A percentile compares a stretch with the other conserved stretches of the same genome.
phyloP scores from a whole-genome alignment of 2,888 invertebrate genomes.

The Drosophila yooni region DNA sequence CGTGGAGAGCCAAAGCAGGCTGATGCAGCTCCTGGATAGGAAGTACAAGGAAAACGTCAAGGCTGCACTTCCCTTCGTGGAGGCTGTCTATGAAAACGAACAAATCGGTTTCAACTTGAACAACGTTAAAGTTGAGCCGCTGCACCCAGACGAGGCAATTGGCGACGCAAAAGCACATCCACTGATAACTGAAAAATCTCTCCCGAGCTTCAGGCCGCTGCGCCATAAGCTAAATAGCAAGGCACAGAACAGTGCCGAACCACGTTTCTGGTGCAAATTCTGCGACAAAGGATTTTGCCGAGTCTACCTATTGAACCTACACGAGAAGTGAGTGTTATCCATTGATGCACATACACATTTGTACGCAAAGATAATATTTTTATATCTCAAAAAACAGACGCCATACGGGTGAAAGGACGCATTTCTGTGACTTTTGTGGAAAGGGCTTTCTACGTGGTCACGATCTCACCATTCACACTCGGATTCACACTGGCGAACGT shows the following conservation, averaged over 20 bases:
- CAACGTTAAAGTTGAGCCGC: constrained; percentile 28
- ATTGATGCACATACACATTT: neutral
- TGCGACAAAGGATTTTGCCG: constrained; percentile 86
- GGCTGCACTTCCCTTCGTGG: constrained; percentile 26
- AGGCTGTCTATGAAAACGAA: constrained; percentile 30
- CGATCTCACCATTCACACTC: constrained; percentile 86
- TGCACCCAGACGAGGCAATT: neutral
- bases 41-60: constrained; percentile 81
- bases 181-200: neutral
- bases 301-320: constrained; percentile 86
- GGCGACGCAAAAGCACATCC: neutral
- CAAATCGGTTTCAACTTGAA: constrained; percentile 13
- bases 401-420: constrained; percentile 86
- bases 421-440: constrained; percentile 85
- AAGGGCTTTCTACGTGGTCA: constrained; percentile 85
- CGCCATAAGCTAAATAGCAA: constrained; percentile 85
- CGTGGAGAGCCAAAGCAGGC: constrained; percentile 65
- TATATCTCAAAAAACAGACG: constrained; percentile 28
- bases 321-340: constrained; percentile 84
- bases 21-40: constrained; percentile 43
- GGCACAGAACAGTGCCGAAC: constrained; percentile 86
- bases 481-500: constrained; percentile 86
- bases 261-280: constrained; percentile 86
- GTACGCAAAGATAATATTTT: constrained; percentile 9
- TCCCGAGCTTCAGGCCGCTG: neutral